Evolutionary conservation across 2,797 vertebrate genomes (phyloP).

Genomic region (Rhynchonycteris naso): DNA sequence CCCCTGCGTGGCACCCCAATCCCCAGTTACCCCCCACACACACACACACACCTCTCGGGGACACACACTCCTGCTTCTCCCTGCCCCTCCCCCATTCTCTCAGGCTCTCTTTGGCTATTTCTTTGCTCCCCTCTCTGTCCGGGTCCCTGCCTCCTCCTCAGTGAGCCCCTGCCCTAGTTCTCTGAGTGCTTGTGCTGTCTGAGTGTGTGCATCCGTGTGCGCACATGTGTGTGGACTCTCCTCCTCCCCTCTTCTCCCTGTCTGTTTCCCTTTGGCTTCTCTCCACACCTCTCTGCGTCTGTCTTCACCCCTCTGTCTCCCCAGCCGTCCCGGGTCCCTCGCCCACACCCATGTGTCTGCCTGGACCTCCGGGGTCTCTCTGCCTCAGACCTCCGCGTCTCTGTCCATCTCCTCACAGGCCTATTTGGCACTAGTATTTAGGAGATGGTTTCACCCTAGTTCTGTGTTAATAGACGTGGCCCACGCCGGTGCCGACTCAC

Average conservation of each 20-base stretch:
- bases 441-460: background rate
- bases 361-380: background rate
- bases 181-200: background rate
- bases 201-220: background rate
- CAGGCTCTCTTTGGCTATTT: fast-evolving
- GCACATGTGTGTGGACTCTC: fast-evolving
- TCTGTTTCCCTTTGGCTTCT: background rate
- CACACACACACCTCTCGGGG: too few species aligned
- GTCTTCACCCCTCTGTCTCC: too few species aligned
- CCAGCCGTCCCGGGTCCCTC: too few species aligned
- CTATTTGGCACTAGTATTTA: background rate
- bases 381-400: background rate
- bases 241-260: too few species aligned
- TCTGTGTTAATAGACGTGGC: fast-evolving
- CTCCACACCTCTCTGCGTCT: background rate
- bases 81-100: fast-evolving
- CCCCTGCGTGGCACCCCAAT: background rate
- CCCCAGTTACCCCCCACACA: background rate
- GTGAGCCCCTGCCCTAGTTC: background rate
- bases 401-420: fast-evolving
- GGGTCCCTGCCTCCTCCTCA: background rate
- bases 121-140: background rate
- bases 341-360: background rate
- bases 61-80: background rate
- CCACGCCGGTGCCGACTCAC: fast-evolving